phyloP scores from a whole-genome alignment of 1,140 invertebrate genomes.

The Brachionus rubens region DNA sequence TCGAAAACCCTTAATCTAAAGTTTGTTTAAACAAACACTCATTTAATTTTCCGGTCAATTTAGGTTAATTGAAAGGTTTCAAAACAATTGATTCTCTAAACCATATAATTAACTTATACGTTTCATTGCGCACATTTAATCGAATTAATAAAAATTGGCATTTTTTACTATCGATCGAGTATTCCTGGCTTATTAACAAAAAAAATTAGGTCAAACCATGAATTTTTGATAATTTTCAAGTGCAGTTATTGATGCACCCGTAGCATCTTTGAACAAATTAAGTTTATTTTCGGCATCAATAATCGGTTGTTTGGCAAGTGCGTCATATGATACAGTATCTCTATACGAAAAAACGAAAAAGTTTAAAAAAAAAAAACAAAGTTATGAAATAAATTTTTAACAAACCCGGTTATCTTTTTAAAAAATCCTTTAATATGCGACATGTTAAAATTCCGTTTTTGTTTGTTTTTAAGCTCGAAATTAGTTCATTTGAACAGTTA shows the following conservation, averaged over 20 bases:
- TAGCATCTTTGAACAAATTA: slow-evolving; percentile 37
- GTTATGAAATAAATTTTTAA: neutral
- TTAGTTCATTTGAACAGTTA: too few relatives aligned
- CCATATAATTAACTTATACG: too few relatives aligned
- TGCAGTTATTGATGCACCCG: neutral
- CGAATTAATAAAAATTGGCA: too few relatives aligned
- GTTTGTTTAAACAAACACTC: too few relatives aligned
- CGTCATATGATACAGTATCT: slow-evolving; percentile 29
- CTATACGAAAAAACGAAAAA: too few relatives aligned
- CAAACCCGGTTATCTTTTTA: slow-evolving; percentile 36
- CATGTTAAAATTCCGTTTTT: neutral
- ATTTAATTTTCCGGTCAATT: too few relatives aligned
- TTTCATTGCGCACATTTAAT: too few relatives aligned
- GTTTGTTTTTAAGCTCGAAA: neutral
- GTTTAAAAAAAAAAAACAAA: neutral
- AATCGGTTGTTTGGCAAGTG: slow-evolving; percentile 41
- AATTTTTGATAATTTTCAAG: slow-evolving; percentile 27
- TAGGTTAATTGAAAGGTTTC: too few relatives aligned
- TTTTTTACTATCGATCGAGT: too few relatives aligned
- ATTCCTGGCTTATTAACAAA: too few relatives aligned
- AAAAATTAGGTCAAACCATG: slow-evolving; percentile 8
- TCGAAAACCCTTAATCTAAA: too few relatives aligned
- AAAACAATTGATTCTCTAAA: too few relatives aligned
- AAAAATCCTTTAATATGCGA: slow-evolving; percentile 43
- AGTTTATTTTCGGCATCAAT: slow-evolving; percentile 30